phyloP scores from a whole-genome alignment of 2,113 vertebrate species.

The Entosphenus tridentatus region DNA sequence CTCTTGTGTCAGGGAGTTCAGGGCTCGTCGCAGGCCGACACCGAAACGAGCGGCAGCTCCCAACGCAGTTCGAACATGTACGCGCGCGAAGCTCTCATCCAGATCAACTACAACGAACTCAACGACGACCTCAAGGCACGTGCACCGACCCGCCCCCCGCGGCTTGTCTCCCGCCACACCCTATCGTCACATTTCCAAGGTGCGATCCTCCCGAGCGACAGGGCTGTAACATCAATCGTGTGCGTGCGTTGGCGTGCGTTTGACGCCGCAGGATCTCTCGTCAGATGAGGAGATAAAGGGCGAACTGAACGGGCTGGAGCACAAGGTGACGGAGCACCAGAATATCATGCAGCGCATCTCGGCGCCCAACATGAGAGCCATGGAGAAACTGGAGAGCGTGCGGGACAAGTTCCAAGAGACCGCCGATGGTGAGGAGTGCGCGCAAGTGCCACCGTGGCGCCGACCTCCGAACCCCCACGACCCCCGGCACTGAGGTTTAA shows the following conservation, averaged over 20 bases:
- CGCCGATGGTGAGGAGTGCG: conserved; percentile 30
- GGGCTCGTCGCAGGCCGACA: not conserved
- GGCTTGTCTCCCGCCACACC: too few relatives aligned
- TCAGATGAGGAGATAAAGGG: not conserved
- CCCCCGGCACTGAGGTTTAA: too few relatives aligned
- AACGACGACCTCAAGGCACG: conserved; percentile 28
- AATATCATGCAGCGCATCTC: conserved; percentile 26
- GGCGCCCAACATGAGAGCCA: conserved; percentile 52
- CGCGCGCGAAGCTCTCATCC: conserved; percentile 39
- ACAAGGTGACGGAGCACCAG: conserved; percentile 27
- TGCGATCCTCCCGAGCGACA: too few relatives aligned
- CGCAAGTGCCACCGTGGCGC: too few relatives aligned
- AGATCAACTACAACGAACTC: conserved; percentile 48
- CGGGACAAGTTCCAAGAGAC: conserved; percentile 41
- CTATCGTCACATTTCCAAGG: too few relatives aligned
- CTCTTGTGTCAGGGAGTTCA: too few relatives aligned
- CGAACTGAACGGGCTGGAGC: conserved; percentile 20
- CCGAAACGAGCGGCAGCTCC: not conserved
- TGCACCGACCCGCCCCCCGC: too few relatives aligned
- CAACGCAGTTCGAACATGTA: conserved; percentile 23
- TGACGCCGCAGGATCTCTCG: not conserved
- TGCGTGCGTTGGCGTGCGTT: not conserved
- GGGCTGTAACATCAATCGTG: not conserved
- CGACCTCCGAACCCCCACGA: too few relatives aligned
- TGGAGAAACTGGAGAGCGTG: conserved; percentile 39